Evolutionary conservation across 2,888 invertebrate species (phyloP).

Genomic region (Nomada fabriciana): DNA sequence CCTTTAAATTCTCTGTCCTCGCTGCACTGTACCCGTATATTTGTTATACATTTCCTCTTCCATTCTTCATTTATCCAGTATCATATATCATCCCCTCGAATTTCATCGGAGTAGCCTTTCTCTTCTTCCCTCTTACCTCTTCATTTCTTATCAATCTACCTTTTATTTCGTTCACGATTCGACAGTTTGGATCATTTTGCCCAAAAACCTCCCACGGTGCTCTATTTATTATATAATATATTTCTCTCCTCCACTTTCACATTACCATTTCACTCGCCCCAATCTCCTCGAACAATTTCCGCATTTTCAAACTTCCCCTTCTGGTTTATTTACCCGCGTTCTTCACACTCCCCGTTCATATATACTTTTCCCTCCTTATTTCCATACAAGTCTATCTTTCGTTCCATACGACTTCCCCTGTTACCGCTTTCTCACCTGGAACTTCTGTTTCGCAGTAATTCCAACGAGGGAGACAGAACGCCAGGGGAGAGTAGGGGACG

Average conservation of each 20-base stretch:
- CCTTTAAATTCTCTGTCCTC: too few species aligned
- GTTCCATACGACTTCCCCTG: constrained; percentile 1
- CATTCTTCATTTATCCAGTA: background rate
- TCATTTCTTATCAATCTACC: too few species aligned
- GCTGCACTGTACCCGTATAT: background rate
- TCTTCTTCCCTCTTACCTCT: background rate
- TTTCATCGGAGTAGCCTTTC: background rate
- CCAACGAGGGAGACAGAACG: constrained; percentile 6
- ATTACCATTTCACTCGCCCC: too few species aligned
- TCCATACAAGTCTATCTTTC: background rate
- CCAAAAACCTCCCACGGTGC: too few species aligned
- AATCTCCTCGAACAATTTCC: too few species aligned
- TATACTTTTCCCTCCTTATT: background rate
- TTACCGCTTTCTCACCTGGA: constrained; percentile 35
- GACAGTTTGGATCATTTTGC: too few species aligned
- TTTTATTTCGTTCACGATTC: too few species aligned
- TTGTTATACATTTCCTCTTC: background rate
- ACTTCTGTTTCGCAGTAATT: constrained; percentile 33
- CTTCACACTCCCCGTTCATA: background rate
- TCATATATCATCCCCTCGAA: too few species aligned
- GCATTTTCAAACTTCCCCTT: too few species aligned
- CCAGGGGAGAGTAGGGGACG: background rate
- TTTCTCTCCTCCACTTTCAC: too few species aligned
- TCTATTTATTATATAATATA: too few species aligned
- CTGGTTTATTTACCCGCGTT: background rate